Evolutionary conservation across 2,888 invertebrate genomes (phyloP).

Genomic region (Cryptocephalus moraei): DNA sequence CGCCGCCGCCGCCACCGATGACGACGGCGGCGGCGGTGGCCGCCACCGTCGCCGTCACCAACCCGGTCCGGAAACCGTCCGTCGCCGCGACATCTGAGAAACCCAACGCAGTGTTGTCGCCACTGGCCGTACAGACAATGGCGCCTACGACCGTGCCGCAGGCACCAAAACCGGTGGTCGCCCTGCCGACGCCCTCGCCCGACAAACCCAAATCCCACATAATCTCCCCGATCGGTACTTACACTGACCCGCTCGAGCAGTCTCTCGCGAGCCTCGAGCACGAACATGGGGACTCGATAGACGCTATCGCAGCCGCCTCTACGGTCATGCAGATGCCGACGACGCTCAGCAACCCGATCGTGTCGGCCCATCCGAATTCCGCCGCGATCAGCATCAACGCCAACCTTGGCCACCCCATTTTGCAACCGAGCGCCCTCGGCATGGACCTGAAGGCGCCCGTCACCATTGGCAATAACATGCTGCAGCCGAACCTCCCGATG

Average conservation of each 20-base stretch:
- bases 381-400: conserved; percentile 17
- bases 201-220: conserved; percentile 31
- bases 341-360: conserved; percentile 22
- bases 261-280: conserved; percentile 61
- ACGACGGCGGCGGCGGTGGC: conserved; percentile 12
- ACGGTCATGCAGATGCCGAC: conserved; percentile 21
- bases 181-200: conserved; percentile 28
- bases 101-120: conserved; percentile 13
- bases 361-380: conserved; percentile 8
- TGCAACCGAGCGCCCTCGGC: conserved; percentile 22
- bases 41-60: conserved; percentile 3
- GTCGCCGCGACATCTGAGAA: background rate
- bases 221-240: conserved; percentile 32
- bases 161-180: conserved; percentile 28
- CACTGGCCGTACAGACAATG: conserved; percentile 18
- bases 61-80: conserved; percentile 2
- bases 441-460: conserved; percentile 25
- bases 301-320: conserved; percentile 19
- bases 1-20: conserved; percentile 8
- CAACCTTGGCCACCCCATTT: conserved; percentile 23
- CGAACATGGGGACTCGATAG: conserved; percentile 30
- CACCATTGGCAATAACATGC: conserved; percentile 15
- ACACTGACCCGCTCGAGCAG: conserved; percentile 60
- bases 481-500: conserved; percentile 22
- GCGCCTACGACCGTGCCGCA: conserved; percentile 35